Evolutionary conservation across 2,888 invertebrate species (phyloP), one percentile per base, ranked within the genome.

Genomic region (Chrysolina haemoptera): DNA sequence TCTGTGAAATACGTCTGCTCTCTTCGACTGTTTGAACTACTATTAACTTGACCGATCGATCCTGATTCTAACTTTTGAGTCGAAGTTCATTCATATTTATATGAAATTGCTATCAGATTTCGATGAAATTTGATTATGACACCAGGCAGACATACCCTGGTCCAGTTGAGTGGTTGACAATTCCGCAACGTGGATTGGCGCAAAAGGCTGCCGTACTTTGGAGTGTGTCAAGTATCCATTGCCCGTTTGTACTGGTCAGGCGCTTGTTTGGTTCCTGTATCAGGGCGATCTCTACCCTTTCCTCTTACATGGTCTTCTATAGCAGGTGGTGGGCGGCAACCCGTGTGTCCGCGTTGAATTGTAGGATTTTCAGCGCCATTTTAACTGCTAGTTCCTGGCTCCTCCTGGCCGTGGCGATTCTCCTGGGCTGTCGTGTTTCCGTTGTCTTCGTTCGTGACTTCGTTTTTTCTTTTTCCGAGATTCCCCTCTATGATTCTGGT

Each of bases 291-390:
- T 59, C 68, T 59, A 43, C 50, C 5, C 14, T 12, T 6, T 41
- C 11, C 5, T 40, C 43, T 8, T 22, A 27, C 1, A n/a, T 59
- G 22, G 5, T 59, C 22, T 59, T 27, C 11, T 4, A n/a, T 5
- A 59, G 27, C 14, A 59, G 27, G 27, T 59, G 14, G 59, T 59
- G 59, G n/a, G n/a, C n/a, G n/a, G n/a, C n/a, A n/a, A n/a, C n/a
- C n/a, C n/a, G n/a, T n/a, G n/a, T 68, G n/a, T 59, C 62, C 40
- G 41, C 68, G 11, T 68, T 68, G n/a, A 68, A 27, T 55, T 68
- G 68, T 27, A 68, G 14, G 5, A 68, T 43, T 41, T 68, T 68
- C 3, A 68, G 59, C 0, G 59, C 14, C 59, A 59, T 59, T 35
- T 1, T 35, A 6, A 8, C 8, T 35, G 35, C 8, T 12, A 1